Evolutionary conservation across 2,113 vertebrate species (phyloP).

Genomic region (Thunnus thynnus): DNA sequence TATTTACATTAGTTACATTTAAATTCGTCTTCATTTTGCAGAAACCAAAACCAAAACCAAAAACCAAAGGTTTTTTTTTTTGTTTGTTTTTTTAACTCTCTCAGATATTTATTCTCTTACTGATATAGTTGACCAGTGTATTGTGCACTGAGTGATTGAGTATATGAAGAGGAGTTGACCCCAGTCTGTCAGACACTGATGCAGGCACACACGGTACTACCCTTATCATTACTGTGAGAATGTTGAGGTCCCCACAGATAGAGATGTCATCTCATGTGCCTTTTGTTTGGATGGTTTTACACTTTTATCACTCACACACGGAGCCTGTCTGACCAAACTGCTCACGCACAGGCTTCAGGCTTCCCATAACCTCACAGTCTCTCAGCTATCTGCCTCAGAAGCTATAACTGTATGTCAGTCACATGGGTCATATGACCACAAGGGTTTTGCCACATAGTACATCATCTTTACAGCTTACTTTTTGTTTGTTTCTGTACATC

Average conservation of each 20-base stretch:
- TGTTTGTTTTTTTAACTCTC: background rate
- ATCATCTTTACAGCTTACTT: slow-evolving; percentile 67
- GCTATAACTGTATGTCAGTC: slow-evolving; percentile 46
- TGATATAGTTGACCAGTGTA: background rate
- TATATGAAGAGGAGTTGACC: slow-evolving; percentile 1
- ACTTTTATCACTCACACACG: slow-evolving; percentile 72
- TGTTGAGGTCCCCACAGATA: slow-evolving; percentile 51
- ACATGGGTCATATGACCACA: slow-evolving; percentile 40
- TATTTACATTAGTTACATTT: background rate
- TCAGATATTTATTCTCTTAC: background rate
- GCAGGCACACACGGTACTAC: slow-evolving; percentile 31
- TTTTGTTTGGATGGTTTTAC: slow-evolving; percentile 71
- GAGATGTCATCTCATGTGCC: slow-evolving; percentile 64
- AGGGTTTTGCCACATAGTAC: slow-evolving; percentile 52
- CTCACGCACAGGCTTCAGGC: slow-evolving; percentile 47
- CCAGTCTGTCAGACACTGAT: slow-evolving; percentile 44
- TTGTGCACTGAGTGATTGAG: background rate
- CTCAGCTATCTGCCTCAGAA: slow-evolving; percentile 42
- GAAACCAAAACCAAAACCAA: background rate
- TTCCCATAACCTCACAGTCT: slow-evolving; percentile 27
- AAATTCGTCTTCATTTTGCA: background rate
- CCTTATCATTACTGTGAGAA: slow-evolving; percentile 69
- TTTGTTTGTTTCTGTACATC: slow-evolving; percentile 63
- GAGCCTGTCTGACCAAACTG: slow-evolving; percentile 51
- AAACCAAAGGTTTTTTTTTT: background rate